Evolutionary conservation across 2,888 invertebrate species (phyloP).

Genomic region (Fissipunctia ypsillon): DNA sequence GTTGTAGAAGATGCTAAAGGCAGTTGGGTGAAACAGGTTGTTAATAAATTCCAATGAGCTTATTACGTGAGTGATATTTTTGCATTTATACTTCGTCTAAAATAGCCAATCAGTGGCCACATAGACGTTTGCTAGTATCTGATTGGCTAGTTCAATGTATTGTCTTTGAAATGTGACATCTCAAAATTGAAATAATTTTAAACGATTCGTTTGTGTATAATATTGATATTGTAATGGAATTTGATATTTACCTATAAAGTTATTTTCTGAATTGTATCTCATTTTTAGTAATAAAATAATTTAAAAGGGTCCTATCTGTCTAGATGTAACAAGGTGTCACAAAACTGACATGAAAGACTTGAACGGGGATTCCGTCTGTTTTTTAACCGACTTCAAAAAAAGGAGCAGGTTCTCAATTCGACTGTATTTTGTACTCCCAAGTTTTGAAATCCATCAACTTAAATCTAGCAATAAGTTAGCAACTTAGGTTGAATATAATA

Average conservation of each 20-base stretch:
- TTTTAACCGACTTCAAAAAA: not conserved
- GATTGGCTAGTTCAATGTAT: conserved; percentile 34
- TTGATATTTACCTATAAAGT: conserved; percentile 12
- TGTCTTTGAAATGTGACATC: conserved; percentile 44
- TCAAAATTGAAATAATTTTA: conserved; percentile 18
- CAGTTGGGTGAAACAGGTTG: conserved; percentile 94
- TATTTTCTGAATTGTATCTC: conserved; percentile 43
- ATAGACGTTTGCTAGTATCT: conserved; percentile 16
- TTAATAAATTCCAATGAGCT: conserved; percentile 92
- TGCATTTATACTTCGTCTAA: conserved; percentile 79
- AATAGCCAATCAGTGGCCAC: conserved; percentile 37
- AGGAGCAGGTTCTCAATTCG: not conserved
- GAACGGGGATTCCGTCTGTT: conserved; percentile 76
- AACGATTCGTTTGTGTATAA: conserved; percentile 24
- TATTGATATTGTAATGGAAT: conserved; percentile 28
- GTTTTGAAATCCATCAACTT: conserved; percentile 72
- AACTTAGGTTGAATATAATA: conserved; percentile 34
- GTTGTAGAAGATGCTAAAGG: conserved; percentile 86
- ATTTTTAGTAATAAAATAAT: conserved; percentile 33
- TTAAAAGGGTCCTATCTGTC: conserved; percentile 14
- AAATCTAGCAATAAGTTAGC: conserved; percentile 52
- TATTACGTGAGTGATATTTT: conserved; percentile 75
- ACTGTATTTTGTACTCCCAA: conserved; percentile 77
- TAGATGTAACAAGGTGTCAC: conserved; percentile 24
- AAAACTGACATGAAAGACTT: conserved; percentile 47